Percentiles rank a stretch among this genome's conserved stretches.
Conservation (phyloP, 2,113 vertebrate species). For the Tachuris rubrigastra region DNA sequence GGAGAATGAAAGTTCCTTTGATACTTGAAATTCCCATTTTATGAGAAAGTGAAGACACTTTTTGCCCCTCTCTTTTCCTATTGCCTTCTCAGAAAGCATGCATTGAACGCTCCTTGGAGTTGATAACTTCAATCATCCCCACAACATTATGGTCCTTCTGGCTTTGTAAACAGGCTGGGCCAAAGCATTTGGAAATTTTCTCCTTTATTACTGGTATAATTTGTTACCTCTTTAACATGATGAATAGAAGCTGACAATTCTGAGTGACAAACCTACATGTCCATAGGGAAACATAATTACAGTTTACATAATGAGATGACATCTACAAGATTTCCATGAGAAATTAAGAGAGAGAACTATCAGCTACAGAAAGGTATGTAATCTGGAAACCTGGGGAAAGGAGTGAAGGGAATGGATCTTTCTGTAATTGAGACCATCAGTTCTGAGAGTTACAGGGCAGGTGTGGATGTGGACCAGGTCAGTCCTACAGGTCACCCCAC, state of each 20-base stretch:
- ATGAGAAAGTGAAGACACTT: background rate
- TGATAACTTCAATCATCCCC: background rate
- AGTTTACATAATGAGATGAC: background rate
- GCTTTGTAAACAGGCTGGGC: background rate
- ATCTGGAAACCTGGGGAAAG: background rate
- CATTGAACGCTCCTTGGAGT: background rate
- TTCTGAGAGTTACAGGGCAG: background rate
- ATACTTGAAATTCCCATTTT: background rate
- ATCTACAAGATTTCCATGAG: background rate
- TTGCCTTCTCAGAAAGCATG: accelerated
- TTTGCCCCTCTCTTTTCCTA: background rate
- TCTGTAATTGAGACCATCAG: background rate
- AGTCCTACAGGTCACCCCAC: background rate
- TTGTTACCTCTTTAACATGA: background rate
- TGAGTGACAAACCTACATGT: background rate
- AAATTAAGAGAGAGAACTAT: background rate
- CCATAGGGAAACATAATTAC: background rate
- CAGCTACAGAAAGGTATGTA: background rate
- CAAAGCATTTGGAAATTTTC: background rate
- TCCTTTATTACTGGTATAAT: background rate
- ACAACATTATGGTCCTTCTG: background rate
- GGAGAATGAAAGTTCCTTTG: background rate
- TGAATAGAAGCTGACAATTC: background rate
- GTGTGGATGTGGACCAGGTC: background rate
- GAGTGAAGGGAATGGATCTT: background rate